Evolutionary conservation across 1,140 invertebrate species (phyloP).

Genomic region (Helicoverpa zea): DNA sequence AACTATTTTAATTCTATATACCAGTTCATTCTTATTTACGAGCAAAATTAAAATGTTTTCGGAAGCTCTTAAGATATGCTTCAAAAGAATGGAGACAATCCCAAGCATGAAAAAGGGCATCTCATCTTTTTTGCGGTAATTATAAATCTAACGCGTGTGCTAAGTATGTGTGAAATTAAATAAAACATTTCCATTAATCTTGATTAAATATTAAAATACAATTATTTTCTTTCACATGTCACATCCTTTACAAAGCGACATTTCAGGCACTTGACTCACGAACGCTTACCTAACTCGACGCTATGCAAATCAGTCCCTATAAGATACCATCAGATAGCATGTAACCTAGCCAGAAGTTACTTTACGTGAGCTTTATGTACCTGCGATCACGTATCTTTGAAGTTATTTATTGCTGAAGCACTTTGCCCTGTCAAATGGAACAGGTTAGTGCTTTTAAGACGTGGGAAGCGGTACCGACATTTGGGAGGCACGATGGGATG

Average conservation of each 20-base stretch:
- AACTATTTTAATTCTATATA: too few species aligned
- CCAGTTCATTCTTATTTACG: too few species aligned
- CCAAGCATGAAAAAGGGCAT: too few species aligned
- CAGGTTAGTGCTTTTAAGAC: conserved; percentile 39
- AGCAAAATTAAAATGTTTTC: too few species aligned
- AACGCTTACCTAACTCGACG: conserved; percentile 37
- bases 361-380: conserved; percentile 20
- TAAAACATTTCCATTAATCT: too few species aligned
- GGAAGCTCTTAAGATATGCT: too few species aligned
- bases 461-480: conserved; percentile 21
- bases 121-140: too few species aligned
- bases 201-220: too few species aligned
- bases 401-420: conserved; percentile 20
- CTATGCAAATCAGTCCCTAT: conserved; percentile 20
- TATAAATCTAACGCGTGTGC: too few species aligned
- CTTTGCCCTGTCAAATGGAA: conserved; percentile 13
- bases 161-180: too few species aligned
- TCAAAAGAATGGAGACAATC: too few species aligned
- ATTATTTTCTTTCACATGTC: too few species aligned
- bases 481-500: conserved; percentile 13
- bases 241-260: neutral
- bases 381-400: conserved; percentile 29
- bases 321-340: conserved; percentile 23
- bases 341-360: conserved; percentile 6
- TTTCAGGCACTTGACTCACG: conserved; percentile 6